Base-by-base conservation (phyloP, 2,113 vertebrate genomes). In the Microtus pennsylvanicus region DNA sequence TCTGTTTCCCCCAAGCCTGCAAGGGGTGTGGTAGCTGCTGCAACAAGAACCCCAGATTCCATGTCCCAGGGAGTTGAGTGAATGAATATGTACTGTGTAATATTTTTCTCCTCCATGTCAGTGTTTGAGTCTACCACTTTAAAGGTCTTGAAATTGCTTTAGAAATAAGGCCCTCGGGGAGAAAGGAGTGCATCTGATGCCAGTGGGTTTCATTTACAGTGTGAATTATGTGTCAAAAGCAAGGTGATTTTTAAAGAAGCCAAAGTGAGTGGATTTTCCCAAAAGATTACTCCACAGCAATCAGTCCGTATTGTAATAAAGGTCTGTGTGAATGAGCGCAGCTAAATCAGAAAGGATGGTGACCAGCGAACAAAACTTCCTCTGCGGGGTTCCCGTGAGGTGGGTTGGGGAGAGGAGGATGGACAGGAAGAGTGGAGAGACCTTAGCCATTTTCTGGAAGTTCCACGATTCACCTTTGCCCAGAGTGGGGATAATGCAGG, bases 241-340 rank as follows among this genome's bases (percentile, higher is more conserved):
- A 92, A 96, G 77, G 90, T 65, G 92, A 97, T 65, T 92, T 38
- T 47, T 74, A 19, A 7, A 72, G 90, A 75, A 91, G 58, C 45
- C 61, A 89, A 78, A 94, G 70, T 82, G 55, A 94, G 22, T 58
- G 61, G 82, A 90, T 92, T 95, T 67, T 91, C 69, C 96, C 42
- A 97, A 96, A 97, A 63, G 85, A 33, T 47, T 35, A 55, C 86
- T 96, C 52, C 97, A 87, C 86, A 91, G 93, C 96, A 96, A 96
- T 97, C 82, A 96, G 72, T 90, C 67, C 91, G 88, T n/a, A 91
- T 93, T 97, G 86, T 95, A 88, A 63, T 55, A 65, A 94, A 96
- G 92, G 26, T 76, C 92, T 69, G 4, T 77, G n/a, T 94, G 90
- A 69, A 5, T 52, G 90, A 89, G 87, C 82, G 35, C 38, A 86